Evolutionary conservation across 2,797 vertebrate species (phyloP), one percentile per base, ranked within the genome.

Genomic region (Lepilemur septentrionalis): DNA sequence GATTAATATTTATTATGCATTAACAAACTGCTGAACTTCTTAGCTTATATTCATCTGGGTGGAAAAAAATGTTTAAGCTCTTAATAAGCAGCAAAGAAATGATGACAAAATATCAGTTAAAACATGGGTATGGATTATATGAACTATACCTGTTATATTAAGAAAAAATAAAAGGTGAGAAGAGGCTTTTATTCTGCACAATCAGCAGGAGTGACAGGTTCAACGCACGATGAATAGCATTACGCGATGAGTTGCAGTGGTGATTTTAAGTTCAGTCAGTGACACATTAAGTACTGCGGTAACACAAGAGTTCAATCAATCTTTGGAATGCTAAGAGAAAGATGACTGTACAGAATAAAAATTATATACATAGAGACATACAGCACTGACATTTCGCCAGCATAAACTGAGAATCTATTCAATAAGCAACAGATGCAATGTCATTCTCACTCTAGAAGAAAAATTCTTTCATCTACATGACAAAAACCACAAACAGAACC

Each of bases 261-360:
- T 14, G 20, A 78, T 89, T 95, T 96, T 72, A 78, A 88, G 92
- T 72, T 91, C 79, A 84, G 38, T 82, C 80, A 96, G 81, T 70
- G 93, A 89, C 38, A 79, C 1, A 32, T 2, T 95, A 96, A 94
- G 48, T 72, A 82, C 41, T 38, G 67, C 76, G 94, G 3, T 46
- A 79, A 87, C 43, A 72, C 15, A 50, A 69, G 32, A 52, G 11
- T 70, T 97, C 92, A 91, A 55, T 96, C 96, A 80, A 80, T 92
- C 93, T 85, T 22, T 65, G 67, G 79, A 96, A 69, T 52, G 9
- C 89, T 88, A 52, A 57, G 96, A 97, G 38, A 76, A 94, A 97
- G 96, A 25, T 69, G 38, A 80, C 23, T 95, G 38, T 48, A 75
- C 30, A 59, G 79, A 76, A 94, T 84, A 89, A 96, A 96, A 97